These are phyloP conservation scores for Platysternon megacephalum DNA, from an alignment of 2,113 vertebrate species.

Conservation along the genomic window DNA sequence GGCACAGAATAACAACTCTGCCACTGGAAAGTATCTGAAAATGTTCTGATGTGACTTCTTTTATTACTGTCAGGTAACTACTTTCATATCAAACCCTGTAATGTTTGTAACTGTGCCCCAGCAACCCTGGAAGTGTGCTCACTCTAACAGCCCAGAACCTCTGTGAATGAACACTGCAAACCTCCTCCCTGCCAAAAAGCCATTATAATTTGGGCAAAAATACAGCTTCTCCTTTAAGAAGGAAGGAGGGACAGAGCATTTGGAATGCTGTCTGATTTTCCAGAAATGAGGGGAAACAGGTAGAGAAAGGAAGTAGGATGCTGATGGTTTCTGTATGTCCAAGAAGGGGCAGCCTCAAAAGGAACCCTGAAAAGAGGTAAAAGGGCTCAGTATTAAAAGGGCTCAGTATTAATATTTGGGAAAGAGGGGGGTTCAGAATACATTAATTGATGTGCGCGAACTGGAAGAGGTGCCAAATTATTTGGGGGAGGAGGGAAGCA, in stretches of 20 bases:
- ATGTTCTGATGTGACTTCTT: neutral
- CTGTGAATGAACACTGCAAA: neutral
- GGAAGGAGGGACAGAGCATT: neutral
- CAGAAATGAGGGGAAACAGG: neutral
- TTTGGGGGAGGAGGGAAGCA: neutral
- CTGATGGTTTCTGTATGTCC: neutral
- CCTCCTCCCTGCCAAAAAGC: neutral
- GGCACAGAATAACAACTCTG: constrained; percentile 24
- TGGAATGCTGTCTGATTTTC: neutral
- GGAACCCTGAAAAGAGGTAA: neutral
- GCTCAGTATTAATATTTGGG: rapidly evolving
- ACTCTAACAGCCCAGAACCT: neutral
- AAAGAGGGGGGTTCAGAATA: rapidly evolving
- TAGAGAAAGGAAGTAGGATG: neutral
- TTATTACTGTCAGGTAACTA: neutral
- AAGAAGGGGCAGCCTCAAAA: rapidly evolving
- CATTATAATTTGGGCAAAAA: neutral
- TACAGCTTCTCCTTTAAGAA: neutral
- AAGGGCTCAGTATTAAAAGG: neutral
- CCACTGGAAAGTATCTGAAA: neutral
- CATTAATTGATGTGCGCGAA: neutral
- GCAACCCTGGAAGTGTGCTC: neutral
- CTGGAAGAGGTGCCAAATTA: rapidly evolving
- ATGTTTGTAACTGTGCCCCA: rapidly evolving
- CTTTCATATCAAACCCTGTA: rapidly evolving